These are phyloP conservation scores for Tricholauxania praeusta DNA, from an alignment of 2,888 invertebrate genomes.

Conservation along the genomic window DNA sequence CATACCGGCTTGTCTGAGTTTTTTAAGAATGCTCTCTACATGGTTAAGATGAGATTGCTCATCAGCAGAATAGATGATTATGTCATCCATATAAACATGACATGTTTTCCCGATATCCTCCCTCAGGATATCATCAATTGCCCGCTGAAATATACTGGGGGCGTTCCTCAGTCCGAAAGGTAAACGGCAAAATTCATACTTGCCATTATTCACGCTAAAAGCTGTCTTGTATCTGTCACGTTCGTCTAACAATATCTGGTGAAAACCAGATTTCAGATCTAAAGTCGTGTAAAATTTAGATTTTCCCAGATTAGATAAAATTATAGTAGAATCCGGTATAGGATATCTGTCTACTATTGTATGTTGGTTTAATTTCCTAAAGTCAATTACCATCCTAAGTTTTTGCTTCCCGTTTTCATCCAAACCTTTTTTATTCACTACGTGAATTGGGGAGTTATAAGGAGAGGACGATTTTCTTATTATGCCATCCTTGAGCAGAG, in stretches of 20 bases:
- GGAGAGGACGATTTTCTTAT: too few relatives aligned
- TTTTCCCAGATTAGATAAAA: slow-evolving; percentile 29
- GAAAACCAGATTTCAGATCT: slow-evolving; percentile 34
- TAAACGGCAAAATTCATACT: slow-evolving; percentile 38
- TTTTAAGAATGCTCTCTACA: not conserved
- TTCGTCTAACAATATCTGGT: slow-evolving; percentile 32
- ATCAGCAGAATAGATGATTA: slow-evolving; percentile 10
- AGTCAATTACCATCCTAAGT: slow-evolving; percentile 31
- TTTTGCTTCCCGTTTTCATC: slow-evolving; percentile 33
- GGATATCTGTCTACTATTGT: slow-evolving; percentile 14
- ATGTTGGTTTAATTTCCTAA: slow-evolving; percentile 8
- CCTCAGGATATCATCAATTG: slow-evolving; percentile 38
- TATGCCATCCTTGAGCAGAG: too few relatives aligned
- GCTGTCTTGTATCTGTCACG: slow-evolving; percentile 35
- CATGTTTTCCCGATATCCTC: slow-evolving; percentile 36
- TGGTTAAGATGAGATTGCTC: slow-evolving; percentile 14
- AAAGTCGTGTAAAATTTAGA: slow-evolving; percentile 31
- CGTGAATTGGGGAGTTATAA: not conserved
- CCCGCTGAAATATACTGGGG: slow-evolving; percentile 38
- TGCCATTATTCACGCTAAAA: slow-evolving; percentile 34
- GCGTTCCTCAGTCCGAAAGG: slow-evolving; percentile 30
- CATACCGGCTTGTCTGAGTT: slow-evolving; percentile 25
- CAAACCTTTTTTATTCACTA: slow-evolving; percentile 30
- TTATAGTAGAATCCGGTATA: slow-evolving; percentile 13
- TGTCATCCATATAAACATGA: slow-evolving; percentile 37